Base-by-base conservation (phyloP, 2,797 vertebrate species). In the Microctenopoma steveboyesi region DNA sequence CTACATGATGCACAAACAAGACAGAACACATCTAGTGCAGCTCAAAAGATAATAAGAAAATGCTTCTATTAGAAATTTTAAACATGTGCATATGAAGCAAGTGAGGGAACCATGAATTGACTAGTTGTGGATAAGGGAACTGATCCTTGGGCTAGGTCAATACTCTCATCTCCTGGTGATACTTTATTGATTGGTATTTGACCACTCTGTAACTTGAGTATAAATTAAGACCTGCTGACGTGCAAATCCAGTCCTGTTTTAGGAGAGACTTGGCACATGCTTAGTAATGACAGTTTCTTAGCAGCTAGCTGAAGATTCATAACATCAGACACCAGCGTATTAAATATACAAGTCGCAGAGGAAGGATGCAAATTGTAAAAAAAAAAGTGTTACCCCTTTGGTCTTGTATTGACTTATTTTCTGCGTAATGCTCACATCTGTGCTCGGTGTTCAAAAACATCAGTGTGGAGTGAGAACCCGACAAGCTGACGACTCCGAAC, bases 141-240 rank as follows among this genome's bases (percentile, higher is more conserved):
- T 64, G 74, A 89, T 91, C 86, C 63, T 61, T 62, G 49, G 55
- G 62, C 64, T 46, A 13, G 63, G 83, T 85, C 86, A 83, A 76
- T 76, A 53, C 64, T 78, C 7, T 52, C 61, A 68, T 82, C 76
- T 76, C 42, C 27, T 62, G 64, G 74, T 78, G 57, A 72, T 71
- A 76, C 64, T 83, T 91, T 84, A 91, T 90, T 86, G 89, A 94
- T 91, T 86, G 82, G 80, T 87, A 88, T 82, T 79, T 84, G 80
- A 90, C 81, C 56, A 48, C 77, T 83, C 62, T 67, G 49, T 51
- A 64, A 80, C 65, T 85, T 82, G 72, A 88, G 87, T 89, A 91
- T 93, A 93, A 92, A 94, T 93, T 91, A 89, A 76, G 87, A 89
- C 82, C 75, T 35, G 76, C 79, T 88, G 86, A 89, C 28, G 49